Base-by-base conservation (phyloP, 2,797 vertebrate genomes). In the Erethizon dorsatum region DNA sequence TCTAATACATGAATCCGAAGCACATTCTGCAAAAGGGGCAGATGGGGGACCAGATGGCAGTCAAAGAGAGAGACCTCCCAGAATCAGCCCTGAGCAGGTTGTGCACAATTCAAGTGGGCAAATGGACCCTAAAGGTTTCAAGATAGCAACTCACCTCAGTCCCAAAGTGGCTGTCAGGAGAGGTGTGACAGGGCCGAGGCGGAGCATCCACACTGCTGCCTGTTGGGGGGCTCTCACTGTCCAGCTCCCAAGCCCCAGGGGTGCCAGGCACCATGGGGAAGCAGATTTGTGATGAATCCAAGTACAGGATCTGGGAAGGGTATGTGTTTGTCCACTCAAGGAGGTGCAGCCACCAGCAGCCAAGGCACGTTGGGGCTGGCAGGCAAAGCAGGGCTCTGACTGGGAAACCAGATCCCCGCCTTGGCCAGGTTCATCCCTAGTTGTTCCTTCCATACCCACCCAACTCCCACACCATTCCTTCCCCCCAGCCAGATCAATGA, bases 1-100 rank as follows among this genome's bases (percentile, higher is more conserved):
- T 99, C 99, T 96, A 99, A 95, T 69, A 99, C 98, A 22, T 99
- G 99, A 93, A 99, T 99, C 84, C 99, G 99, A 97, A 99, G 98
- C 77, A 99, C 99, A 24, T 98, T 99, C 99, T 99, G 98, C 83
- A 97, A 88, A 71, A 47, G 10, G 47, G 73, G 63, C 52, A 90
- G 63, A 45, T 1, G 26, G 14, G 18, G 33, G 92, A 85, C 10
- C 73, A 79, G 71, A 52, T 54, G 47, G 41, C 63, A 22, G 41
- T 61, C 28, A 71, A 20, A 78, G 59, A 26, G 63, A 65, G 2
- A 61, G 63, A 47, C 11, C 86, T 20, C 15, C 65, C 24, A 77
- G 83, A 85, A n/a, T 67, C 56, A 41, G 61, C 59, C n/a, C 59
- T 41, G 26, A 73, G 45, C 28, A 78, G 73, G 56, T 33, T 71